These are phyloP conservation scores for Drosophila hydei DNA, from an alignment of 1,140 invertebrate genomes.

Conservation along the genomic window DNA sequence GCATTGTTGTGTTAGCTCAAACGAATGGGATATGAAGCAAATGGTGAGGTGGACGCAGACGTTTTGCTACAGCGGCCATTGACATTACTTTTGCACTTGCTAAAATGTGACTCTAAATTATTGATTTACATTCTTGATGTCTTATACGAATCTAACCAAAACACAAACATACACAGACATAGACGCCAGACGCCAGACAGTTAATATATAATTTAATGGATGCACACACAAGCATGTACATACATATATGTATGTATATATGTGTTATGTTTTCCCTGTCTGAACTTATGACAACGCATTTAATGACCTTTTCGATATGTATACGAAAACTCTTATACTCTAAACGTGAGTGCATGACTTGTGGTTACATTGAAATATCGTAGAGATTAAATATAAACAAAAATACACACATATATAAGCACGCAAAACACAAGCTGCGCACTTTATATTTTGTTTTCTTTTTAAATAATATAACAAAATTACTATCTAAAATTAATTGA, in stretches of 20 bases:
- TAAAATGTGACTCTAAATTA: constrained; percentile 40
- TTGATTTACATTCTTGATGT: constrained; percentile 56
- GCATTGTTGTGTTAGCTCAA: constrained; percentile 68
- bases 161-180: not conserved
- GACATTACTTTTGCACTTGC: constrained; percentile 65
- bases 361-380: too few relatives aligned
- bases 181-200: not conserved
- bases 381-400: too few relatives aligned
- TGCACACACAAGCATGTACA: not conserved
- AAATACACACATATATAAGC: not conserved
- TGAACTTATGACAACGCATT: too few relatives aligned
- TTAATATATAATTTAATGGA: not conserved
- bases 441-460: not conserved
- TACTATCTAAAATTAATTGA: constrained; percentile 2
- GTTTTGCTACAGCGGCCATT: constrained; percentile 73
- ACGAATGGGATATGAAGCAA: constrained; percentile 39
- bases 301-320: too few relatives aligned
- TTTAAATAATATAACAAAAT: not conserved
- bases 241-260: not conserved
- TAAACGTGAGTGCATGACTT: too few relatives aligned
- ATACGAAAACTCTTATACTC: too few relatives aligned
- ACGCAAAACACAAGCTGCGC: not conserved
- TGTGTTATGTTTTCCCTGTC: not conserved
- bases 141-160: constrained; percentile 43
- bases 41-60: constrained; percentile 38